phyloP scores from a whole-genome alignment of 2,888 invertebrate species.

The Lutraria lutraria region DNA sequence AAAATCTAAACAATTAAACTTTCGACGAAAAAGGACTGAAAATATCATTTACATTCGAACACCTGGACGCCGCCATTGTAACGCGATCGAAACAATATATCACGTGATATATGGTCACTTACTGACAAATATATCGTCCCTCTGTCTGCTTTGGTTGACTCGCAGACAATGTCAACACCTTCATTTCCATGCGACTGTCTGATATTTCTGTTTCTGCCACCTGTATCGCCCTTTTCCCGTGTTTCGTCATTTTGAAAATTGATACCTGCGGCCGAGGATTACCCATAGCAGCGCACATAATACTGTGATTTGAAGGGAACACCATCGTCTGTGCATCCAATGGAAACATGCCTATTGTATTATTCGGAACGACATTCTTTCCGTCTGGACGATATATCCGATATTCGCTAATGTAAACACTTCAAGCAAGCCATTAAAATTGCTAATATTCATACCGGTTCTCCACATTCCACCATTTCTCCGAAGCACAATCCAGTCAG shows the following conservation, averaged over 20 bases:
- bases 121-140: slow-evolving; percentile 60
- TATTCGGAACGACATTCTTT: slow-evolving; percentile 44
- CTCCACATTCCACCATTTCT: not conserved
- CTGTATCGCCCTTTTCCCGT: not conserved
- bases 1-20: too few species aligned
- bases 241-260: slow-evolving; percentile 43
- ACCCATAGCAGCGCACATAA: slow-evolving; percentile 62
- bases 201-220: slow-evolving; percentile 46
- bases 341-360: slow-evolving; percentile 53
- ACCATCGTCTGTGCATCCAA: slow-evolving; percentile 47
- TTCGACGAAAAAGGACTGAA: too few species aligned
- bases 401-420: too few species aligned
- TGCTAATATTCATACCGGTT: not conserved
- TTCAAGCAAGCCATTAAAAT: too few species aligned
- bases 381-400: slow-evolving; percentile 41
- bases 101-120: slow-evolving; percentile 9
- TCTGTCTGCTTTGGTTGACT: slow-evolving; percentile 35
- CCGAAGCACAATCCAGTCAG: not conserved
- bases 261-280: slow-evolving; percentile 60
- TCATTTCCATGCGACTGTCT: slow-evolving; percentile 48
- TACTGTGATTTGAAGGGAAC: slow-evolving; percentile 48
- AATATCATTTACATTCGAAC: too few species aligned
- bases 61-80: too few species aligned
- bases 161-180: slow-evolving; percentile 41
- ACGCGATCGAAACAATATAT: too few species aligned